A percentile compares a stretch with the other conserved stretches of the same genome.
phyloP scores from a whole-genome alignment of 30 jellyfish, hydroid and myxozoan species.

The Hydractinia symbiolongicarpus region DNA sequence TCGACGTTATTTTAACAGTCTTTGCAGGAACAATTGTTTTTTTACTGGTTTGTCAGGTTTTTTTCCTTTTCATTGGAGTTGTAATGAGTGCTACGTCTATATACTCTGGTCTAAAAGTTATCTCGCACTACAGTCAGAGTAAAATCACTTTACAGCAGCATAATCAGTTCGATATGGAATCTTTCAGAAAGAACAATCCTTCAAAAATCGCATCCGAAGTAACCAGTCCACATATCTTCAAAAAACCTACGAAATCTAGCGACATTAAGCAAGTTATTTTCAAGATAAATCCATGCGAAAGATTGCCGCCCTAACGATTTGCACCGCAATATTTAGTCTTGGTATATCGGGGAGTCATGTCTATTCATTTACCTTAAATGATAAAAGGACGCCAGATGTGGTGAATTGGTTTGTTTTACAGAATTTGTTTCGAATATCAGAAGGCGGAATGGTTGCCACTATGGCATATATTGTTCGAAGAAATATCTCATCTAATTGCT shows the following conservation, averaged over 20 bases:
- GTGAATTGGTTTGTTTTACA: conserved; percentile 1
- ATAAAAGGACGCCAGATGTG: neutral
- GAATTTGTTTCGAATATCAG: conserved; percentile 2
- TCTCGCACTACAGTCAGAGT: neutral
- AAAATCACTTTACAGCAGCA: neutral
- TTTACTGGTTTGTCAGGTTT: neutral
- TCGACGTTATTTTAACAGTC: neutral
- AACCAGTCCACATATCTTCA: too few relatives aligned
- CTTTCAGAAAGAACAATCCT: neutral
- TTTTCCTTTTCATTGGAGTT: neutral
- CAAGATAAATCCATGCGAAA: neutral
- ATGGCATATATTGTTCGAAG: conserved; percentile 5
- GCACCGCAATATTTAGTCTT: neutral
- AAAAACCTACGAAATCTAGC: too few relatives aligned
- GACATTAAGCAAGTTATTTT: neutral
- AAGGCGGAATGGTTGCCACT: neutral
- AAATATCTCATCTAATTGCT: neutral
- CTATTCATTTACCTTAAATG: neutral
- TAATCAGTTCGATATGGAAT: neutral
- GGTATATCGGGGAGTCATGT: neutral
- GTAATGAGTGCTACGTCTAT: neutral
- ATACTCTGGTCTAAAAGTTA: neutral
- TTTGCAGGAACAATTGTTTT: neutral
- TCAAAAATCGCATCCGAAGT: too few relatives aligned
- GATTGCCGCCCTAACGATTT: neutral